Conservation (phyloP, 2,797 vertebrate species). For the Luscinia luscinia region DNA sequence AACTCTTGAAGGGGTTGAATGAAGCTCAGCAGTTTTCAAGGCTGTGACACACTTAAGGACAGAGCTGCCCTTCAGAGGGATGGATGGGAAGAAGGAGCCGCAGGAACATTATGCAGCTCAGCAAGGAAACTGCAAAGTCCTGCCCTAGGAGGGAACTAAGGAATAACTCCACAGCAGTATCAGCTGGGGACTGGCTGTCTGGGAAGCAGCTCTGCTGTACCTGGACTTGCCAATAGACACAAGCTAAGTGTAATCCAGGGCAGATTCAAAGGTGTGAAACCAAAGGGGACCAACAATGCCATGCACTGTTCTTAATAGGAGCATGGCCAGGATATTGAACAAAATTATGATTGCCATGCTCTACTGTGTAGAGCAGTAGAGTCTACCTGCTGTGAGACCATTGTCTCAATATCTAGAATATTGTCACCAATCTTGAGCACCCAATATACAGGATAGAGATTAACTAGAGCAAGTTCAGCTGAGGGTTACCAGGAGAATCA, state of each 20-base stretch:
- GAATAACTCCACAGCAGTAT: neutral
- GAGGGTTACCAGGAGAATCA: neutral
- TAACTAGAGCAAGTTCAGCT: neutral
- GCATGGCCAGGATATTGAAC: neutral
- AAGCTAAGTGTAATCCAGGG: neutral
- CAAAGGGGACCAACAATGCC: neutral
- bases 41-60: neutral
- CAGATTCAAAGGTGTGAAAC: neutral
- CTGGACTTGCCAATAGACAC: neutral
- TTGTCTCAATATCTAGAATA: neutral
- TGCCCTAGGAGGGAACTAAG: neutral
- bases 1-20: neutral
- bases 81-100: neutral
- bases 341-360: neutral
- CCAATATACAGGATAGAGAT: neutral
- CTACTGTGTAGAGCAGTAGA: neutral
- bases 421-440: neutral
- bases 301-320: neutral
- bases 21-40: neutral
- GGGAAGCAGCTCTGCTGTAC: neutral
- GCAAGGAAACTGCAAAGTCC: neutral
- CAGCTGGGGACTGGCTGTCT: neutral
- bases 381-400: neutral
- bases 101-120: neutral
- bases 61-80: neutral